Percentiles rank a stretch among this genome's conserved stretches.
phyloP scores from a whole-genome alignment of 2,113 vertebrate species.

The Podarcis cretensis region DNA sequence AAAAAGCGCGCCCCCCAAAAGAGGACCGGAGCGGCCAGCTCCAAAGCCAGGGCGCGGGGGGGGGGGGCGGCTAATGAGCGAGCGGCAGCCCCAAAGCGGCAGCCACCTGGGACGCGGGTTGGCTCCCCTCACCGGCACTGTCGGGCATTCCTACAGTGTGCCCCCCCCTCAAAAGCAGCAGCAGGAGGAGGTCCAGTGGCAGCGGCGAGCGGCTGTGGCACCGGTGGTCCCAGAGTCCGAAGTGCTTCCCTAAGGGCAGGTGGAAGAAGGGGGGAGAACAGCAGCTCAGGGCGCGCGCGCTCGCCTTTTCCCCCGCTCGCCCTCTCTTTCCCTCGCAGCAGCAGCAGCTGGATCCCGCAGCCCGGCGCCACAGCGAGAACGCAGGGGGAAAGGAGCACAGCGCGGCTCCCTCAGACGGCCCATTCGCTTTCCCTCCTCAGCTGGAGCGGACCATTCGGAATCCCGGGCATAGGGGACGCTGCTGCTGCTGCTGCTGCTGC shows the following conservation, averaged over 20 bases:
- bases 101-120: conserved; percentile 17
- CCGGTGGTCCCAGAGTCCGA: not conserved
- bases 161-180: not conserved
- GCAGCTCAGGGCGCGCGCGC: not conserved
- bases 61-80: not conserved
- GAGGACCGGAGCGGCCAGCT: not conserved
- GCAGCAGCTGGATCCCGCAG: not conserved
- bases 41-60: not conserved
- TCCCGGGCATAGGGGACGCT: not conserved
- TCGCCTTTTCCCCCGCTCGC: too few species aligned
- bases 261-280: not conserved
- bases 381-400: not conserved
- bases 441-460: conserved; percentile 45
- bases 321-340: not conserved
- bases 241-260: not conserved
- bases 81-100: not conserved
- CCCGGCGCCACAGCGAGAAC: not conserved
- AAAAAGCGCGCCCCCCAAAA: not conserved
- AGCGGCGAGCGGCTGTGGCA: too few species aligned
- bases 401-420: not conserved
- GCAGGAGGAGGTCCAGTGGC: not conserved
- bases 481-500: not conserved
- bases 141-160: conserved; percentile 51
- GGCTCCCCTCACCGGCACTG: not conserved
- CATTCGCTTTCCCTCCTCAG: conserved; percentile 10